These are phyloP conservation scores for Misgurnus anguillicaudatus DNA, from an alignment of 2,113 vertebrate genomes.

Conservation along the genomic window DNA sequence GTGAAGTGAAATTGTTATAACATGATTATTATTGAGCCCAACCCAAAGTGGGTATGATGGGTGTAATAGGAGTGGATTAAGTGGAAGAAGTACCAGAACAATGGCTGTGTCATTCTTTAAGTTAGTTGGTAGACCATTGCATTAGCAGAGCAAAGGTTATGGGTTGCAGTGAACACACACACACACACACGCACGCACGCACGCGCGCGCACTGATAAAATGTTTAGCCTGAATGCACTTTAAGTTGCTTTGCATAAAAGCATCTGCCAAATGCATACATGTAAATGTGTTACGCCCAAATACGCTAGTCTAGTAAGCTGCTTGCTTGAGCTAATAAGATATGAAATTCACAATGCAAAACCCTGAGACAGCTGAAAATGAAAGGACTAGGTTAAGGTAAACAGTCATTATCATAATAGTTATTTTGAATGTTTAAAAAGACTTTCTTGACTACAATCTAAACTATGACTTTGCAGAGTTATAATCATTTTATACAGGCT, in stretches of 20 bases:
- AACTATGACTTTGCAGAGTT: neutral
- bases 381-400: neutral
- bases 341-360: neutral
- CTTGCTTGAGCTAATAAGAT: neutral
- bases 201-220: no score
- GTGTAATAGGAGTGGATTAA: conserved; percentile 5
- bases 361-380: neutral
- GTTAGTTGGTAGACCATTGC: no score
- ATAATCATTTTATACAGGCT: neutral
- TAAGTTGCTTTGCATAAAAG: no score
- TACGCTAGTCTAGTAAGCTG: neutral
- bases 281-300: neutral
- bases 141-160: no score
- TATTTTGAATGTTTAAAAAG: neutral
- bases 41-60: conserved; percentile 2
- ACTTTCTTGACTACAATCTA: neutral
- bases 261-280: no score
- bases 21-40: conserved; percentile 14
- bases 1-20: conserved; percentile 9
- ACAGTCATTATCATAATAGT: conserved; percentile 12
- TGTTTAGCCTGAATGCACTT: no score
- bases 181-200: no score
- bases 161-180: no score
- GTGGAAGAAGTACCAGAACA: neutral
- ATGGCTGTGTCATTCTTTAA: neutral